These are phyloP conservation scores for Cynaeus angustus DNA, from an alignment of 2,888 invertebrate species.

Conservation along the genomic window DNA sequence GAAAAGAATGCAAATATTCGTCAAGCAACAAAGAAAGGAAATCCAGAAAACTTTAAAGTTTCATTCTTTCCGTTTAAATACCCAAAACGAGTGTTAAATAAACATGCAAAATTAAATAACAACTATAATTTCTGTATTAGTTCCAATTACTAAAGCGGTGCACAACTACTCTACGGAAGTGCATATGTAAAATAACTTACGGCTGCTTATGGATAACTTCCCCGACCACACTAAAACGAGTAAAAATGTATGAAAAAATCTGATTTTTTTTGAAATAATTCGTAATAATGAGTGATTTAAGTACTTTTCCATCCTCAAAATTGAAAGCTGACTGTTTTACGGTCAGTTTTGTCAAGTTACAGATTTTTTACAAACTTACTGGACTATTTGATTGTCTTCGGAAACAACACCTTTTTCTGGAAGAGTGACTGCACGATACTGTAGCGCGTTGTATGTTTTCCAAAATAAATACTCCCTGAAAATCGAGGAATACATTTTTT, in stretches of 20 bases:
- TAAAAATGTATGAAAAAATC: slow-evolving; percentile 59
- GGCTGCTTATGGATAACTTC: slow-evolving; percentile 83
- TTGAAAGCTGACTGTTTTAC: background rate
- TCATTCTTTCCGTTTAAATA: too few species aligned
- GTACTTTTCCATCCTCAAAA: too few species aligned
- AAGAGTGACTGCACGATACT: slow-evolving; percentile 89
- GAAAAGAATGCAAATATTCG: background rate
- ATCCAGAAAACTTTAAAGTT: too few species aligned
- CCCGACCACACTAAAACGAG: slow-evolving; percentile 77
- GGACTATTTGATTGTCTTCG: slow-evolving; percentile 84
- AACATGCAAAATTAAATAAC: too few species aligned
- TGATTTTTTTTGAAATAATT: too few species aligned
- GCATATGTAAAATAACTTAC: slow-evolving; percentile 75
- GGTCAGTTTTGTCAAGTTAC: too few species aligned
- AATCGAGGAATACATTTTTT: slow-evolving; percentile 54
- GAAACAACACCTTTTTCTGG: slow-evolving; percentile 80
- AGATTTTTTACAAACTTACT: slow-evolving; percentile 77
- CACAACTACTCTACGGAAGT: slow-evolving; percentile 6
- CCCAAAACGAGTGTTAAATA: too few species aligned
- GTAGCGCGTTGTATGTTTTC: slow-evolving; percentile 89
- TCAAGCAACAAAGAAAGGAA: background rate
- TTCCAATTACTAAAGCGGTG: too few species aligned
- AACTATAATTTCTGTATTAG: too few species aligned
- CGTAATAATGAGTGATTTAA: background rate
- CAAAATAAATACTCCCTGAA: slow-evolving; percentile 87